These are phyloP conservation scores for Dendroctonus valens DNA, from an alignment of 1,140 invertebrate species.

Conservation along the genomic window DNA sequence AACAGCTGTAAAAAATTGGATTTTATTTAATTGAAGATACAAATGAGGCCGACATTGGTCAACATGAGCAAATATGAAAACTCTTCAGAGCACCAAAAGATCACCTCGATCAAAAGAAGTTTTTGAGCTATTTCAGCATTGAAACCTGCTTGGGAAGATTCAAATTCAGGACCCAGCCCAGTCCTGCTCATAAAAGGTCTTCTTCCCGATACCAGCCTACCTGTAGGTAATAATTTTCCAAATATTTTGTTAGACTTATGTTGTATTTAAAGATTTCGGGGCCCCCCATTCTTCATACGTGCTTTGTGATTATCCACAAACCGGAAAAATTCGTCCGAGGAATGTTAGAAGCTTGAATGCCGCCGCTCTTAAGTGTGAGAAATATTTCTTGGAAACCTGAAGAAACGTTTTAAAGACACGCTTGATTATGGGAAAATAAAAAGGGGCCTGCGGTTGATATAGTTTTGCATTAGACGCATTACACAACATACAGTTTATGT, in stretches of 20 bases:
- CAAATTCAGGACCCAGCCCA: not conserved
- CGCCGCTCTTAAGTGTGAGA: conserved; percentile 3
- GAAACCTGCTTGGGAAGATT: too few species aligned
- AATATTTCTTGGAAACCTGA: not conserved
- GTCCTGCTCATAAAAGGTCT: not conserved
- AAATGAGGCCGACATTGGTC: too few species aligned
- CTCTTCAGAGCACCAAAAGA: too few species aligned
- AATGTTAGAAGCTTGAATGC: conserved; percentile 11
- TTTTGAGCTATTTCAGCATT: too few species aligned
- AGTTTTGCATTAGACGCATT: too few species aligned
- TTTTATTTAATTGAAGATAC: too few species aligned
- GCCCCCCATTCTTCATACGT: conserved; percentile 7
- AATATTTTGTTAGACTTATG: conserved; percentile 25
- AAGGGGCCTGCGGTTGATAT: too few species aligned
- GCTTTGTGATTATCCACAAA: conserved; percentile 24
- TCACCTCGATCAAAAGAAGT: too few species aligned
- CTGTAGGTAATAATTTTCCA: conserved; percentile 19
- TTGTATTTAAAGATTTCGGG: conserved; percentile 13
- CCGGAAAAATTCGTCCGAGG: conserved; percentile 22
- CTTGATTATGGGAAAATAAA: too few species aligned
- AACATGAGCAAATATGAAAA: too few species aligned
- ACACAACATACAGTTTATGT: too few species aligned
- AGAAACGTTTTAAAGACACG: too few species aligned
- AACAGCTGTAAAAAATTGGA: not conserved
- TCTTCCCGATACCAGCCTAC: not conserved